Conservation (phyloP, 2,888 invertebrate genomes). For the Monochamus alternatus region DNA sequence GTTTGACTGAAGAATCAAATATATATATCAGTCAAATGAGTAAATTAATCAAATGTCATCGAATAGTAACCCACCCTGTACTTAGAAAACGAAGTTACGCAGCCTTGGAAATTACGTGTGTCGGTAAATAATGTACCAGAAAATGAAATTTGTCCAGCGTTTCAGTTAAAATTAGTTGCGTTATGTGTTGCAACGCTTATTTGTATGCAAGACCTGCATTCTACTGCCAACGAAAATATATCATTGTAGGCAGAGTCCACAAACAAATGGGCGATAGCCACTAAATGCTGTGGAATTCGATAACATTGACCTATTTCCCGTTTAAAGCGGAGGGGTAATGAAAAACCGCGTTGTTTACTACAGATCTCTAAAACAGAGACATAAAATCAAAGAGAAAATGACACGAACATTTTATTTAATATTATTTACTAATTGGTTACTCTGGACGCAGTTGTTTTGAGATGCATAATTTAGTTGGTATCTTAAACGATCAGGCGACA, state of each 20-base stretch:
- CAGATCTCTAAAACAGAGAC: neutral
- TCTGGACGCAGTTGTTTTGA: too few relatives aligned
- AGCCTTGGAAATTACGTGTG: slow-evolving; percentile 8
- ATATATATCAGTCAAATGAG: too few relatives aligned
- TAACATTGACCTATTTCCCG: slow-evolving; percentile 27
- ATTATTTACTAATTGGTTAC: too few relatives aligned
- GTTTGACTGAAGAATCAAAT: too few relatives aligned
- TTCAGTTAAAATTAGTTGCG: slow-evolving; percentile 14
- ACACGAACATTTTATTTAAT: too few relatives aligned
- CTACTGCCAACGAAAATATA: slow-evolving; percentile 26
- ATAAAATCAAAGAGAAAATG: neutral
- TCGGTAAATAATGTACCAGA: slow-evolving; percentile 13
- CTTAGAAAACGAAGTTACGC: slow-evolving; percentile 2
- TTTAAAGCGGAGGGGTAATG: slow-evolving; percentile 3
- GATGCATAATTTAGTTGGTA: too few relatives aligned
- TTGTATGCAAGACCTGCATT: slow-evolving; percentile 13
- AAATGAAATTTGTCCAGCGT: slow-evolving; percentile 23
- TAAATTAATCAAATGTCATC: too few relatives aligned
- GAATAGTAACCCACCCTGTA: neutral
- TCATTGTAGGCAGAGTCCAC: slow-evolving; percentile 12
- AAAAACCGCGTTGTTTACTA: neutral
- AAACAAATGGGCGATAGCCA: slow-evolving; percentile 15
- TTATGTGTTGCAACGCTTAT: slow-evolving; percentile 17
- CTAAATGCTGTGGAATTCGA: slow-evolving; percentile 22
- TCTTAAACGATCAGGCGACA: too few relatives aligned